These are phyloP conservation scores for Panurus biarmicus DNA, from an alignment of 2,113 vertebrate genomes.

Conservation along the genomic window DNA sequence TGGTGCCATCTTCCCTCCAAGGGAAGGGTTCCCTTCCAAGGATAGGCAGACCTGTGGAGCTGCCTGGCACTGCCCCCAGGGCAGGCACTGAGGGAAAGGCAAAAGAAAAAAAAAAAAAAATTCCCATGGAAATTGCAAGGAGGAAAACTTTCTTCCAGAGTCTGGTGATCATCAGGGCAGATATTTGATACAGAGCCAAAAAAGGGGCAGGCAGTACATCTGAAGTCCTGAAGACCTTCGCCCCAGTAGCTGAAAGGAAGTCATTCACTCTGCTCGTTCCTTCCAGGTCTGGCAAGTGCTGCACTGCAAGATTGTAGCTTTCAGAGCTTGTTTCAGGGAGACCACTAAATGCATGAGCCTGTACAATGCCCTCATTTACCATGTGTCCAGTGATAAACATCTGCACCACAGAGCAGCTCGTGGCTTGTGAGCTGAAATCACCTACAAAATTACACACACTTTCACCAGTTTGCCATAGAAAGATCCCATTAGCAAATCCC, in stretches of 20 bases:
- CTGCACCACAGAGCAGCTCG: neutral
- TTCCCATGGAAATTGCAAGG: neutral
- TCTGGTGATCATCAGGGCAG: neutral
- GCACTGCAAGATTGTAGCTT: neutral
- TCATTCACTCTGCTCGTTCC: neutral
- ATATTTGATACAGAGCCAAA: neutral
- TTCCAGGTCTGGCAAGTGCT: neutral
- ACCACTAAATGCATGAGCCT: neutral
- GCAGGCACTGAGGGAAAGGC: neutral
- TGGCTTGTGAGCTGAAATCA: neutral
- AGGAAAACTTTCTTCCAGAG: neutral
- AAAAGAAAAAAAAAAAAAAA: neutral
- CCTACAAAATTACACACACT: neutral
- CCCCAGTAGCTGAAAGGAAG: neutral
- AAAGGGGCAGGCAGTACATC: neutral
- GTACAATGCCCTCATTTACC: neutral
- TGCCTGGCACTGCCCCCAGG: accelerated
- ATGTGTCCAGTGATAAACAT: neutral
- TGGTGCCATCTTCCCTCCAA: neutral
- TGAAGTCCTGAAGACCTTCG: neutral
- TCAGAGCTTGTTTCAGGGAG: neutral
- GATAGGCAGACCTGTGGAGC: neutral
- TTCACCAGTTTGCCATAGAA: neutral
- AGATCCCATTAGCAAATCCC: neutral
- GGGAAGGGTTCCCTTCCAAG: too few relatives aligned